Percentiles rank a stretch among this genome's conserved stretches.
Conservation (phyloP, 2,113 vertebrate species). For the Clupea harengus region DNA sequence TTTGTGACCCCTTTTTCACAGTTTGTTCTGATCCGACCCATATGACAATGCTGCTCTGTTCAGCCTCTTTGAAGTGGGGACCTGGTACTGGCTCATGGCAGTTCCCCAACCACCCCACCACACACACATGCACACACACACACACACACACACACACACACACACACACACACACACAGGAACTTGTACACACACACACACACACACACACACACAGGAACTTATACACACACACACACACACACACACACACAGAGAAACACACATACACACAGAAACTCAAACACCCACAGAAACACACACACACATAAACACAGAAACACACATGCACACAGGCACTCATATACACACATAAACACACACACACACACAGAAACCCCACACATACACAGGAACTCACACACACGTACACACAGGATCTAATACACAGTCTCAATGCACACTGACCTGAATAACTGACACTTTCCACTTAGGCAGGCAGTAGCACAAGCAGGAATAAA, state of each 20-base stretch:
- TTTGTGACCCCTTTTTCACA: neutral
- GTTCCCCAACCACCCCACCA: neutral
- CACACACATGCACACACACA: conserved; percentile 12
- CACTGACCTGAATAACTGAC: conserved; percentile 4
- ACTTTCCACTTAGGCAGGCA: conserved; percentile 1
- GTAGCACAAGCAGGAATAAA: conserved; percentile 6
- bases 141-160: conserved; percentile 41
- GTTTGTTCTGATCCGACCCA: conserved; percentile 6
- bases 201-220: conserved; percentile 38
- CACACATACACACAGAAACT: conserved; percentile 9
- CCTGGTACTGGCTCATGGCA: neutral
- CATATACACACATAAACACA: neutral
- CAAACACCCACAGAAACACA: neutral
- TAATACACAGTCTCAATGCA: neutral
- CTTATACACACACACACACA: conserved; percentile 25
- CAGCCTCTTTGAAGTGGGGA: neutral
- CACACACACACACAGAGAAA: neutral
- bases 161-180: conserved; percentile 31
- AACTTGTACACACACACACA: conserved; percentile 25
- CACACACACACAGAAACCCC: conserved; percentile 1
- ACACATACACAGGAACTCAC: neutral
- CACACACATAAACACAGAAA: neutral
- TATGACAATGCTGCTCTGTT: conserved; percentile 11
- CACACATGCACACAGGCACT: too few species aligned
- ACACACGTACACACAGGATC: neutral